These are phyloP conservation scores for Oryzias javanicus DNA, from an alignment of 2,113 vertebrate genomes.

Conservation along the genomic window DNA sequence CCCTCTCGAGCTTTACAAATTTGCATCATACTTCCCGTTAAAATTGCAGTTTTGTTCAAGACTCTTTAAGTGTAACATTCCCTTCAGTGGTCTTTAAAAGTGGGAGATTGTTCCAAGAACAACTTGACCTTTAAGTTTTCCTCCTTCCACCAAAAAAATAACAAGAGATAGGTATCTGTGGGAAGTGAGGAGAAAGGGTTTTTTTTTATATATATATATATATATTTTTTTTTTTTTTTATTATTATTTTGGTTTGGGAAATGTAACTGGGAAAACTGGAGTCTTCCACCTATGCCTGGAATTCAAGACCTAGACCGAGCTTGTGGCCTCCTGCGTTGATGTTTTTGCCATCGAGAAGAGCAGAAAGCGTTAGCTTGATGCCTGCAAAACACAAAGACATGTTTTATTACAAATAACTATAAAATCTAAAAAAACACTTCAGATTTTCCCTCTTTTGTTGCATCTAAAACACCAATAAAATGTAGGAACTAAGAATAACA, in stretches of 20 bases:
- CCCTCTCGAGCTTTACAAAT: slow-evolving; percentile 34
- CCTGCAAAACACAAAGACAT: slow-evolving; percentile 68
- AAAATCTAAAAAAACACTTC: background rate
- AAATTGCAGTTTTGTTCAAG: slow-evolving; percentile 41
- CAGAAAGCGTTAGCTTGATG: slow-evolving; percentile 93
- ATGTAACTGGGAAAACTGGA: slow-evolving; percentile 34
- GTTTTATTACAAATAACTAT: background rate
- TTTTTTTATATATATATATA: too few relatives aligned
- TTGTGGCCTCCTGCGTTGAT: slow-evolving; percentile 96
- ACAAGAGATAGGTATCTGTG: slow-evolving; percentile 80
- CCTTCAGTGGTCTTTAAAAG: slow-evolving; percentile 79
- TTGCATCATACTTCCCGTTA: slow-evolving; percentile 23
- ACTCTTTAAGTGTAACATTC: slow-evolving; percentile 58
- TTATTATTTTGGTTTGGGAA: slow-evolving; percentile 24
- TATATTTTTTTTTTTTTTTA: slow-evolving; percentile 46
- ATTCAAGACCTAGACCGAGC: slow-evolving; percentile 94
- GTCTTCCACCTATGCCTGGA: slow-evolving; percentile 86
- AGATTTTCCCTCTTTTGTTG: too few relatives aligned
- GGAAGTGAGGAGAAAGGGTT: slow-evolving; percentile 79
- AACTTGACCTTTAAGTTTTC: slow-evolving; percentile 72
- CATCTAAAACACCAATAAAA: too few relatives aligned
- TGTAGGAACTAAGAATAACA: too few relatives aligned
- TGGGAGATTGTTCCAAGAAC: slow-evolving; percentile 59
- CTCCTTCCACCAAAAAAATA: slow-evolving; percentile 81
- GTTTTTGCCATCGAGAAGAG: slow-evolving; percentile 96